phyloP scores from a whole-genome alignment of 2,113 vertebrate genomes.

The Carassius carassius region DNA sequence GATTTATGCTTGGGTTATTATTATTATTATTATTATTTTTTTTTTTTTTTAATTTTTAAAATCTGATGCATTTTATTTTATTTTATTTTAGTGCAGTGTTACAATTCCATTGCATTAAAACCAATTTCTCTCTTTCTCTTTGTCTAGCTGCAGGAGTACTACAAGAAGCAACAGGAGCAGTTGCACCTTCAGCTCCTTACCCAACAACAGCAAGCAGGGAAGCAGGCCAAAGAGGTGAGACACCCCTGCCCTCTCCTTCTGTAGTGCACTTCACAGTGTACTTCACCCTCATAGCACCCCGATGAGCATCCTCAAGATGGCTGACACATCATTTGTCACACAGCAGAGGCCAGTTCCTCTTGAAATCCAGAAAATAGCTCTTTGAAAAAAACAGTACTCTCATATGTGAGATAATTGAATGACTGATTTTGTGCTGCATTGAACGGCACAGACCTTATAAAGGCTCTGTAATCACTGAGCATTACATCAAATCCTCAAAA shows the following conservation, averaged over 20 bases:
- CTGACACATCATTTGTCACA: constrained; percentile 32
- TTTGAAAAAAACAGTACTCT: constrained; percentile 3
- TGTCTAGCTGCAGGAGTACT: constrained; percentile 94
- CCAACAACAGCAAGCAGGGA: constrained; percentile 87
- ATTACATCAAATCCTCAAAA: background rate
- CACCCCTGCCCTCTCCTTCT: constrained; percentile 33
- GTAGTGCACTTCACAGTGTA: constrained; percentile 10
- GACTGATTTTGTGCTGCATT: constrained; percentile 8
- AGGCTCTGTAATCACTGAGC: constrained; percentile 8
- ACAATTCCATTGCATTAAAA: background rate
- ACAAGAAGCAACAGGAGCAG: constrained; percentile 99
- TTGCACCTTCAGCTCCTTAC: constrained; percentile 96
- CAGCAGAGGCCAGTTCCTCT: constrained; percentile 1
- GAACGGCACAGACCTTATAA: background rate
- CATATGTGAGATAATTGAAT: background rate
- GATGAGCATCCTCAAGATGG: constrained; percentile 49
- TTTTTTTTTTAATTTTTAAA: background rate
- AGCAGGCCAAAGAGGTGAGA: constrained; percentile 95
- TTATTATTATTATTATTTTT: too few species aligned
- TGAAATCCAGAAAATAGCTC: constrained; percentile 2
- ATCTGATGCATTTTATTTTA: background rate
- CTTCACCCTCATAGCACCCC: constrained; percentile 51
- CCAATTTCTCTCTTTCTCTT: background rate
- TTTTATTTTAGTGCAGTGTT: background rate
- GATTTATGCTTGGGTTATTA: background rate